Conservation (phyloP, 2,888 invertebrate genomes). For the Eulithis testata region DNA sequence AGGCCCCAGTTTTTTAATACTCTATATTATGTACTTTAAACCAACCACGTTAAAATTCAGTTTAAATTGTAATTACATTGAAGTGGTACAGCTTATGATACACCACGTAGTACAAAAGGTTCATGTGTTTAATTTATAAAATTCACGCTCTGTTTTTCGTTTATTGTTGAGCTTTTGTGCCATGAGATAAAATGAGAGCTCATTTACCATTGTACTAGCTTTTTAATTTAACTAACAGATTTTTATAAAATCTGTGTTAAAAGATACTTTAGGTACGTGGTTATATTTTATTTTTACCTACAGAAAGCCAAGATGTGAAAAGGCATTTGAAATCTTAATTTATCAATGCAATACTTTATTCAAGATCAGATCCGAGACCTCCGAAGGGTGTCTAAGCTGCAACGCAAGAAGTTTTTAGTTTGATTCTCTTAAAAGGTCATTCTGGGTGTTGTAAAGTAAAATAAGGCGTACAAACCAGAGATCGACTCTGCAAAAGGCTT, state of each 20-base stretch:
- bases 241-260: neutral
- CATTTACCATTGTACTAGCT: conserved; percentile 21
- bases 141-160: conserved; percentile 34
- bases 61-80: neutral
- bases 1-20: too few species aligned
- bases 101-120: conserved; percentile 12
- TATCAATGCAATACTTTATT: too few species aligned
- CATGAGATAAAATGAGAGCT: conserved; percentile 25
- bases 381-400: too few species aligned
- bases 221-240: conserved; percentile 13
- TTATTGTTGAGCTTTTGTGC: conserved; percentile 33
- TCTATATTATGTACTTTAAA: too few species aligned
- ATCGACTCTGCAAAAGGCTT: too few species aligned
- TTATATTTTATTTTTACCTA: neutral
- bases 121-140: conserved; percentile 24
- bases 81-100: neutral
- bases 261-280: neutral
- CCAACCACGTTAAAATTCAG: neutral
- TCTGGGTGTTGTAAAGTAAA: too few species aligned
- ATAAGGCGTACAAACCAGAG: too few species aligned
- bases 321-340: too few species aligned
- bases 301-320: too few species aligned
- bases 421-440: too few species aligned
- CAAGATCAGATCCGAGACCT: too few species aligned
- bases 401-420: too few species aligned